A percentile compares a stretch with the other conserved stretches of the same genome.
Evolutionary conservation across 2,113 vertebrate species (phyloP).

Genomic region (Philantomba maxwellii): DNA sequence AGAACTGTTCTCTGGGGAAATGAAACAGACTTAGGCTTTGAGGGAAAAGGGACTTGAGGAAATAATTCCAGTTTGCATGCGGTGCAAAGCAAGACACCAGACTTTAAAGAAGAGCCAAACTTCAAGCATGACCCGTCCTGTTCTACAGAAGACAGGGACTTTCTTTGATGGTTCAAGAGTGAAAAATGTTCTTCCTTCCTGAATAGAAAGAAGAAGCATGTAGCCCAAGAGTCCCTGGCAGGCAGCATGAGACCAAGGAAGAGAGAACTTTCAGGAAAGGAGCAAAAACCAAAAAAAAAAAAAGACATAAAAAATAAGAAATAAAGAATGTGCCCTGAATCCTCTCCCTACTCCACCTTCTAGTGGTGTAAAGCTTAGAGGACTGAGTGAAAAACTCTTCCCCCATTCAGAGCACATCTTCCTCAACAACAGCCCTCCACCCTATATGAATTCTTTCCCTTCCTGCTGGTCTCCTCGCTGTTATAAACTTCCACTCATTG

Average conservation of each 20-base stretch:
- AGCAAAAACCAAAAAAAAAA: not conserved
- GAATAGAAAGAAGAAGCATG: not conserved
- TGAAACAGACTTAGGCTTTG: not conserved
- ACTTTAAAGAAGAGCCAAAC: not conserved
- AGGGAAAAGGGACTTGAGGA: not conserved
- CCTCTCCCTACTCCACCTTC: not conserved
- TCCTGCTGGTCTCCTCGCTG: not conserved
- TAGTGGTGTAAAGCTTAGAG: not conserved
- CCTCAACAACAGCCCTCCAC: not conserved
- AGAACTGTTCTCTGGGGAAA: not conserved
- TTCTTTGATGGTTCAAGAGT: not conserved
- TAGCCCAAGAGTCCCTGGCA: not conserved
- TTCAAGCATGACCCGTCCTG: not conserved
- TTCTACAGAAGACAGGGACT: not conserved
- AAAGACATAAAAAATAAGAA: not conserved
- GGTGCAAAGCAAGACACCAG: not conserved
- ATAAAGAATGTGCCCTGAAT: not conserved
- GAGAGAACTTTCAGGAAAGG: not conserved
- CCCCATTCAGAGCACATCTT: not conserved
- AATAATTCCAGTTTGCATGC: not conserved
- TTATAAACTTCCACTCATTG: not conserved
- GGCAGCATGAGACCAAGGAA: not conserved
- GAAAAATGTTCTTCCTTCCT: not conserved
- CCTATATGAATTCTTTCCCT: not conserved
- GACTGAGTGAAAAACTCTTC: not conserved